Evolutionary conservation across 2,888 invertebrate species (phyloP).

Genomic region (Drosophila falleni): DNA sequence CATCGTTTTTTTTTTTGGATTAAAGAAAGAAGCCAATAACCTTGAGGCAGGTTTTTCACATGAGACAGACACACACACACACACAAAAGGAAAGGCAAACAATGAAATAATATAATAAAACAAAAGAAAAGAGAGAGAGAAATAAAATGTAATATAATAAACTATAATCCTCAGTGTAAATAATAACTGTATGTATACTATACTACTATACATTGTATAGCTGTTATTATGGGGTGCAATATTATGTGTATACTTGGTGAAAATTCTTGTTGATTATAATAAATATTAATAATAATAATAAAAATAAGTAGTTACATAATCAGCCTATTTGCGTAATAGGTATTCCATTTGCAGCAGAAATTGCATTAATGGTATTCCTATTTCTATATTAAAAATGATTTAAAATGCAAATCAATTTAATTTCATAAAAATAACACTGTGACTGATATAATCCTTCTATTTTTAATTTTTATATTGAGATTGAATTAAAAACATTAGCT

Average conservation of each 20-base stretch:
- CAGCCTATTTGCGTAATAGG: too few relatives aligned
- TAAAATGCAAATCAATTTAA: too few relatives aligned
- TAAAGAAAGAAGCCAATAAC: conserved; percentile 72
- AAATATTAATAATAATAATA: not conserved
- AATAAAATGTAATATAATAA: conserved; percentile 14
- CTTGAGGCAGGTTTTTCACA: conserved; percentile 80
- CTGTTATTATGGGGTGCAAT: conserved; percentile 11
- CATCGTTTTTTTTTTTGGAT: conserved; percentile 39
- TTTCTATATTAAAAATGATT: not conserved
- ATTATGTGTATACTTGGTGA: not conserved
- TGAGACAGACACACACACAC: conserved; percentile 40
- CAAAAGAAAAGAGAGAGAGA: conserved; percentile 16
- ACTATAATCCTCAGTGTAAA: conserved; percentile 15
- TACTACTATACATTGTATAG: too few relatives aligned
- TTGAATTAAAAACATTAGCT: too few relatives aligned
- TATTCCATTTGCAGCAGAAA: too few relatives aligned
- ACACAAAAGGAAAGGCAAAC: conserved; percentile 24
- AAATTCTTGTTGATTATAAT: conserved; percentile 26
- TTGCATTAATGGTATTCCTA: not conserved
- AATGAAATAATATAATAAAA: conserved; percentile 24
- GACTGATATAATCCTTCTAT: not conserved
- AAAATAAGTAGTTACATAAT: not conserved
- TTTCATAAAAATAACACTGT: not conserved
- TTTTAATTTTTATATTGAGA: not conserved
- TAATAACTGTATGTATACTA: conserved; percentile 15